These are phyloP conservation scores for Venustoraphidia nigricollis DNA, from an alignment of 2,888 invertebrate genomes.

Conservation along the genomic window DNA sequence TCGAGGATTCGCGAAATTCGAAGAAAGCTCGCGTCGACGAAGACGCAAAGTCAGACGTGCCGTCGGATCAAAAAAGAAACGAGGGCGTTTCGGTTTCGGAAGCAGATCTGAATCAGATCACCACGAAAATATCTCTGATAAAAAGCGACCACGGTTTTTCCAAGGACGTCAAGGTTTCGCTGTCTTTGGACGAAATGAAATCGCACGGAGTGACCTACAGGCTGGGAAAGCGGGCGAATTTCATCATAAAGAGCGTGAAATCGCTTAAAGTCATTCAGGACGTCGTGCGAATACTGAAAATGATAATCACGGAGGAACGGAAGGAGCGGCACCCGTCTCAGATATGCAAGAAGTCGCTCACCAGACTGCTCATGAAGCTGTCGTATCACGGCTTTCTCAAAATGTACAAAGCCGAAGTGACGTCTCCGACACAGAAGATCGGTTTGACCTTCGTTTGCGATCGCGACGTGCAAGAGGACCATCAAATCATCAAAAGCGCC, in stretches of 20 bases:
- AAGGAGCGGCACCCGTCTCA: slow-evolving; percentile 35
- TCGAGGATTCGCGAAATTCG: no score
- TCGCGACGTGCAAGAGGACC: slow-evolving; percentile 28
- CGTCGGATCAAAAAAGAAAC: no score
- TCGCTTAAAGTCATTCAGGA: slow-evolving; percentile 42
- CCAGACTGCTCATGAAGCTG: slow-evolving; percentile 40
- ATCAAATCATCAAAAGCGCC: slow-evolving; percentile 35
- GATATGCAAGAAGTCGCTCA: slow-evolving; percentile 48
- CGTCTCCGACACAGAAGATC: slow-evolving; percentile 27
- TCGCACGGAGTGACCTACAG: slow-evolving; percentile 24
- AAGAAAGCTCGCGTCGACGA: no score
- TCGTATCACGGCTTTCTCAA: slow-evolving; percentile 39
- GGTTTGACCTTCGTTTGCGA: slow-evolving; percentile 36
- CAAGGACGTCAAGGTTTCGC: no score
- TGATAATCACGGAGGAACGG: slow-evolving; percentile 36
- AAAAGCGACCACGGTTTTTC: no score
- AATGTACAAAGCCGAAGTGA: slow-evolving; percentile 32
- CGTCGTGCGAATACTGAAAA: slow-evolving; percentile 30
- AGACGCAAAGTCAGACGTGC: no score
- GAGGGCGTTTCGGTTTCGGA: no score
- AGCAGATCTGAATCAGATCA: no score
- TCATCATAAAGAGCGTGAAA: slow-evolving; percentile 43
- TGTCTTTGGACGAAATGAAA: no score
- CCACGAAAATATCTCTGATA: no score
- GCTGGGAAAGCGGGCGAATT: slow-evolving; percentile 37